Evolutionary conservation across 1,140 invertebrate species (phyloP).

Genomic region (Lordiphosa clarofinis): DNA sequence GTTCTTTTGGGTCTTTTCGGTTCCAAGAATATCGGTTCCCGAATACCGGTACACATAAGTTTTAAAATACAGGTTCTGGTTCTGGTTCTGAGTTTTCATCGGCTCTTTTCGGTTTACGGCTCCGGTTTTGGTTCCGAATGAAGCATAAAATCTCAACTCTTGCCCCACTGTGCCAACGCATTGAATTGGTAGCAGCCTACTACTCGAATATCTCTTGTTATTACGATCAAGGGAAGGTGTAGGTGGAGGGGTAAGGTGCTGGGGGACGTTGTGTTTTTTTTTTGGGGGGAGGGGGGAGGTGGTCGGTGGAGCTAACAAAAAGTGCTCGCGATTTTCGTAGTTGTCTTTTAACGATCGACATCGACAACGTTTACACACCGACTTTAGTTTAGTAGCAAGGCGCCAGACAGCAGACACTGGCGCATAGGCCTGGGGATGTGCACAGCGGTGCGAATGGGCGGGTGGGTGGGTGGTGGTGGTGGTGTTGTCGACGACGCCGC

Average conservation of each 20-base stretch:
- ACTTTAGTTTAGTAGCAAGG: conserved; percentile 26
- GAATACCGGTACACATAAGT: no score
- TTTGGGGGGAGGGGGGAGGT: neutral
- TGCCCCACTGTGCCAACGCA: conserved; percentile 5
- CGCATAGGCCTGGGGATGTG: conserved; percentile 3
- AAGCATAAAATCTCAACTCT: neutral
- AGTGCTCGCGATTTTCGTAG: conserved; percentile 49
- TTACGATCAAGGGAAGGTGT: conserved; percentile 8
- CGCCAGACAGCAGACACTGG: neutral
- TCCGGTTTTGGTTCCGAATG: no score
- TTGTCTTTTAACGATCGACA: conserved; percentile 65
- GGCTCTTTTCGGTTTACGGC: no score
- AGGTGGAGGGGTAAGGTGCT: neutral
- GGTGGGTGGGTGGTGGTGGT: conserved; percentile 7
- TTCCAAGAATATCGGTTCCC: no score
- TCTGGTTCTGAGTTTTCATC: no score
- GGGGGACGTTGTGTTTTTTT: conserved; percentile 5
- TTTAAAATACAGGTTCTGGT: no score
- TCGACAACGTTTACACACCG: conserved; percentile 22
- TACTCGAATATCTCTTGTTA: conserved; percentile 16
- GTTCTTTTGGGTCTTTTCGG: no score
- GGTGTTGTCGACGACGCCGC: conserved; percentile 1
- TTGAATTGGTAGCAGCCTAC: conserved; percentile 7
- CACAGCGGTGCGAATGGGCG: conserved; percentile 1
- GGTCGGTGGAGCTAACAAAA: conserved; percentile 25